Evolutionary conservation across 2,888 invertebrate species (phyloP), one percentile per base, ranked within the genome.

Genomic region (Oligia strigilis): DNA sequence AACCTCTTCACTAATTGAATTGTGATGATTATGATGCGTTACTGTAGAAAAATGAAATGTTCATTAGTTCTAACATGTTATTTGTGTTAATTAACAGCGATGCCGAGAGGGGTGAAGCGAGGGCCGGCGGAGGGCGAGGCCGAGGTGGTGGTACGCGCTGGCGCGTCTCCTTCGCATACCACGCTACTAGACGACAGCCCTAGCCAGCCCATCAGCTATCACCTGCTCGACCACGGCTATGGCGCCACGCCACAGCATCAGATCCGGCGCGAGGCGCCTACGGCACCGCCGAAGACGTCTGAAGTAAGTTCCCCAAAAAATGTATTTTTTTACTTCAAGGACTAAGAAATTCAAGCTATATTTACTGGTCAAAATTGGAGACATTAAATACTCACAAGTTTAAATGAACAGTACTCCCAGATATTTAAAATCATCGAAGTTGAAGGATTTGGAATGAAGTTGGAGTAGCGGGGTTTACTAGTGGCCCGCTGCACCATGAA

Each of bases 171-270:
- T 92, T 96, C 97, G 95, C 97, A 95, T 88, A 97, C 95, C 93
- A 97, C 96, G 88, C 94, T 97, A 88, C 91, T 96, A 90, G 96
- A 96, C 77, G 97, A 97, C 92, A 97, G 97, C 94, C 97, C 97
- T 87, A 95, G 95, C 92, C 97, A 97, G 93, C 95, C 97, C 90
- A 96, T 97, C 91, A 98, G 98, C 95, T 98, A 98, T 88, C 98
- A 99, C 95, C 97, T 99, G 91, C 97, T 98, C 91, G 99, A 99
- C 95, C 99, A 99, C 94, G 98, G 98, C 90, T 99, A 99, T 96
- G 98, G 98, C 88, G 98, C 98, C 91, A 98, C 98, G 87, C 98
- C 98, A 84, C 98, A 98, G 93, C 97, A 97, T 91, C 98, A 98
- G 94, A 97, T 98, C 89, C 97, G 97, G 92, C 97, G 97, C 86